phyloP scores from a whole-genome alignment of 2,888 invertebrate species.

The Anoncus sp. region DNA sequence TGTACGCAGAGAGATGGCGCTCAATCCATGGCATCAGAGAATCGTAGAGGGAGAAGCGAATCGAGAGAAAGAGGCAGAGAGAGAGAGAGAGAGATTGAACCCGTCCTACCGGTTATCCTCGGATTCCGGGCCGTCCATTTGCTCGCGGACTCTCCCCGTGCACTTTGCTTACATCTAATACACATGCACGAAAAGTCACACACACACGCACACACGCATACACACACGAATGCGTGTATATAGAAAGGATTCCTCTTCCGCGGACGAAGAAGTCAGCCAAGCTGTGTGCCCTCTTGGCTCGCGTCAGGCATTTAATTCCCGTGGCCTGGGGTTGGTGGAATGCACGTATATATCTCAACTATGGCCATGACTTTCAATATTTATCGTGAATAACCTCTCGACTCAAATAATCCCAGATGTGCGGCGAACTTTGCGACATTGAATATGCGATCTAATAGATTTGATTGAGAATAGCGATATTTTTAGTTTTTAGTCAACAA shows the following conservation, averaged over 20 bases:
- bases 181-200: background rate
- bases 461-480: background rate
- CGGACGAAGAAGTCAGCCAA: conserved; percentile 38
- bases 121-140: conserved; percentile 56
- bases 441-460: background rate
- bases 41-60: conserved; percentile 33
- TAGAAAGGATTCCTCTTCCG: conserved; percentile 42
- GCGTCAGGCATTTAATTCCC: conserved; percentile 54
- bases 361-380: conserved; percentile 55
- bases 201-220: conserved; percentile 6
- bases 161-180: conserved; percentile 40
- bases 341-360: conserved; percentile 32
- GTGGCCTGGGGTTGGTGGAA: conserved; percentile 19
- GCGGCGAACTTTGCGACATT: conserved; percentile 16
- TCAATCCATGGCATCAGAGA: conserved; percentile 26
- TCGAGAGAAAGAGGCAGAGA: conserved; percentile 11
- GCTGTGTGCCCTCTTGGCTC: conserved; percentile 28
- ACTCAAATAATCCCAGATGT: conserved; percentile 36
- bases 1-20: conserved; percentile 66
- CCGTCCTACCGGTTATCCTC: conserved; percentile 64
- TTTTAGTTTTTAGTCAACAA: no score
- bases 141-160: conserved; percentile 32
- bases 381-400: conserved; percentile 25
- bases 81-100: conserved; percentile 44
- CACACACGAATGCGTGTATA: background rate